A percentile compares a stretch with the other conserved stretches of the same genome.
Evolutionary conservation across 2,888 invertebrate genomes (phyloP).

Genomic region (Apamea sordens): DNA sequence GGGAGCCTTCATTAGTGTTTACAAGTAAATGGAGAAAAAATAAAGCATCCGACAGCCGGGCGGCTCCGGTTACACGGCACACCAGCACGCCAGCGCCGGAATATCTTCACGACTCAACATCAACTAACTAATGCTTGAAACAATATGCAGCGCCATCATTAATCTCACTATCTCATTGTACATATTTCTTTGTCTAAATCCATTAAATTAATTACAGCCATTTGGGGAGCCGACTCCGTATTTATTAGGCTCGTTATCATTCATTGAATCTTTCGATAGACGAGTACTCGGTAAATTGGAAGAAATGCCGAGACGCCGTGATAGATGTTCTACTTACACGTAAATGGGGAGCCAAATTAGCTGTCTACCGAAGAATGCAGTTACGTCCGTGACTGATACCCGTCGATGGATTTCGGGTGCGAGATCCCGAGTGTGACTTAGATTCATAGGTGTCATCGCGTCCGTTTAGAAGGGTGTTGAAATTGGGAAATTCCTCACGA

Average conservation of each 20-base stretch:
- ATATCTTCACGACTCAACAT: conserved; percentile 42
- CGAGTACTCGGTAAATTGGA: conserved; percentile 84
- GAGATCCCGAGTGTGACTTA: conserved; percentile 75
- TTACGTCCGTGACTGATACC: conserved; percentile 86
- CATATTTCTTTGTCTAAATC: conserved; percentile 90
- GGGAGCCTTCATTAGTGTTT: conserved; percentile 85
- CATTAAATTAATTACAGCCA: conserved; percentile 90
- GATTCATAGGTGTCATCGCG: conserved; percentile 87
- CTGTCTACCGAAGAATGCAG: conserved; percentile 88
- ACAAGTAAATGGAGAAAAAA: conserved; percentile 81
- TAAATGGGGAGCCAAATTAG: conserved; percentile 88
- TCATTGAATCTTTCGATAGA: conserved; percentile 89
- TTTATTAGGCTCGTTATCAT: conserved; percentile 90
- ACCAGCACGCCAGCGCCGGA: conserved; percentile 36
- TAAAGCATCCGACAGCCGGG: conserved; percentile 68
- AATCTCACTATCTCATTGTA: conserved; percentile 89
- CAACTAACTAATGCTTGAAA: conserved; percentile 80
- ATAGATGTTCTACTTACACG: conserved; percentile 88
- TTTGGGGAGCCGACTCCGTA: conserved; percentile 88
- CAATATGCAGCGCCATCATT: conserved; percentile 81
- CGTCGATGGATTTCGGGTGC: conserved; percentile 71
- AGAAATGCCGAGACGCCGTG: conserved; percentile 83
- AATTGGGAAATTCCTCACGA: conserved; percentile 86
- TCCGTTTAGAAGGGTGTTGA: conserved; percentile 76
- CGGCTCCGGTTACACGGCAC: conserved; percentile 62